Evolutionary conservation across 2,797 vertebrate genomes (phyloP).

Genomic region (Melanotaenia parkinsoni): DNA sequence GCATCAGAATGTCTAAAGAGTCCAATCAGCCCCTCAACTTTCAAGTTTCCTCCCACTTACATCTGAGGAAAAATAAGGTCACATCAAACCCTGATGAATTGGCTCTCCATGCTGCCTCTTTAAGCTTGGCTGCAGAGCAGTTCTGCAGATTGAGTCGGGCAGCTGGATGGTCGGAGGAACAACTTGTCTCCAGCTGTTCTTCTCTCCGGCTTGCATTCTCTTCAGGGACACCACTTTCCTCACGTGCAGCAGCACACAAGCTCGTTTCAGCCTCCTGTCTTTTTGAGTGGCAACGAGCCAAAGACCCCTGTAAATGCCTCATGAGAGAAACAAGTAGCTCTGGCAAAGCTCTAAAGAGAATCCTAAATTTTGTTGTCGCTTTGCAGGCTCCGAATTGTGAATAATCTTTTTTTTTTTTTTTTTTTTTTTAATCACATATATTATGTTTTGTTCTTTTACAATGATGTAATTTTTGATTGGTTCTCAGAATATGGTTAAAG

Average conservation of each 20-base stretch:
- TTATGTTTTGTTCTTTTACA: not conserved
- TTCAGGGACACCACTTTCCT: slow-evolving; percentile 34
- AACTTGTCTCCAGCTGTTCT: slow-evolving; percentile 55
- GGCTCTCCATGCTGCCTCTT: slow-evolving; percentile 44
- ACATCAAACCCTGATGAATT: slow-evolving; percentile 42
- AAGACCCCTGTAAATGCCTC: slow-evolving; percentile 6
- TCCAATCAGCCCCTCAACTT: slow-evolving; percentile 40
- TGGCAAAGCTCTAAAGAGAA: not conserved
- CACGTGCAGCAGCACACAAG: slow-evolving; percentile 34
- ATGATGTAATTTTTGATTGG: no score
- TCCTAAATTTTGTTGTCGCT: not conserved
- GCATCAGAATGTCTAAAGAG: slow-evolving; percentile 17
- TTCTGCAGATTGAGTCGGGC: slow-evolving; percentile 54
- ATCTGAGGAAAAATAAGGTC: slow-evolving; percentile 59
- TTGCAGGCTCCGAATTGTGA: not conserved
- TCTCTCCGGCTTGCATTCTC: slow-evolving; percentile 45
- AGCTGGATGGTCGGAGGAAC: slow-evolving; percentile 49
- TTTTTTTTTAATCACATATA: not conserved
- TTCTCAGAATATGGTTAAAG: no score
- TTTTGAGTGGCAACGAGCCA: slow-evolving; percentile 26
- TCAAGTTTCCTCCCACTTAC: slow-evolving; percentile 18
- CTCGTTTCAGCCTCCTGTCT: slow-evolving; percentile 26
- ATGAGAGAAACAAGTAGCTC: slow-evolving; percentile 17
- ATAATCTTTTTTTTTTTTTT: not conserved
- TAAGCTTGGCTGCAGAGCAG: slow-evolving; percentile 58